Evolutionary conservation across 2,113 vertebrate genomes (phyloP).

Genomic region (Laterallus jamaicensis): DNA sequence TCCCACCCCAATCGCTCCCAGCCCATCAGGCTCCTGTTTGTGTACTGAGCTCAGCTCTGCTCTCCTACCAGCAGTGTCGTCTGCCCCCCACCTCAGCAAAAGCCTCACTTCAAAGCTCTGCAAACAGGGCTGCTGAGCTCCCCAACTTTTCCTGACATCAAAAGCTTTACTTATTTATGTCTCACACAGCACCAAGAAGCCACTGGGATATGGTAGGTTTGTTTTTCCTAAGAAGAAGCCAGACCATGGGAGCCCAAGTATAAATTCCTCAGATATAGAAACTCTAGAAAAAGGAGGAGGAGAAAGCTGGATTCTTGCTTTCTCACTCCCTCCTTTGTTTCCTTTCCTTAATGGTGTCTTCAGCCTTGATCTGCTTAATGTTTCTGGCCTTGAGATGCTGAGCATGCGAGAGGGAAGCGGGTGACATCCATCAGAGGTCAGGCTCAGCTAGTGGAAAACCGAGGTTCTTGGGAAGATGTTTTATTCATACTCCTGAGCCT

Average conservation of each 20-base stretch:
- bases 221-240: neutral
- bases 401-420: rapidly evolving
- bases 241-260: neutral
- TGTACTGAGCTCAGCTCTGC: rapidly evolving
- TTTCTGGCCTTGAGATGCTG: neutral
- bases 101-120: neutral
- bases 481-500: neutral
- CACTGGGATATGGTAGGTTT: neutral
- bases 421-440: neutral
- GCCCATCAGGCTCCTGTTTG: neutral
- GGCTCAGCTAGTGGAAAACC: neutral
- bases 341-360: neutral
- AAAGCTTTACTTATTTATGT: neutral
- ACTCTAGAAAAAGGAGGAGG: neutral
- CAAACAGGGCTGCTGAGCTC: neutral
- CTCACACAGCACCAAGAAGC: neutral
- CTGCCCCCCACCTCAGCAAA: neutral
- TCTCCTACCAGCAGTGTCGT: neutral
- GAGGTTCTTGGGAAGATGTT: neutral
- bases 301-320: neutral
- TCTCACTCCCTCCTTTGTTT: neutral
- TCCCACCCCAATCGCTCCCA: neutral
- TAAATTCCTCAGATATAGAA: neutral
- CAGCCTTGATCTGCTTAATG: neutral
- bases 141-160: neutral